Conservation (phyloP, 2,113 vertebrate genomes). For the Syrmaticus mikado region DNA sequence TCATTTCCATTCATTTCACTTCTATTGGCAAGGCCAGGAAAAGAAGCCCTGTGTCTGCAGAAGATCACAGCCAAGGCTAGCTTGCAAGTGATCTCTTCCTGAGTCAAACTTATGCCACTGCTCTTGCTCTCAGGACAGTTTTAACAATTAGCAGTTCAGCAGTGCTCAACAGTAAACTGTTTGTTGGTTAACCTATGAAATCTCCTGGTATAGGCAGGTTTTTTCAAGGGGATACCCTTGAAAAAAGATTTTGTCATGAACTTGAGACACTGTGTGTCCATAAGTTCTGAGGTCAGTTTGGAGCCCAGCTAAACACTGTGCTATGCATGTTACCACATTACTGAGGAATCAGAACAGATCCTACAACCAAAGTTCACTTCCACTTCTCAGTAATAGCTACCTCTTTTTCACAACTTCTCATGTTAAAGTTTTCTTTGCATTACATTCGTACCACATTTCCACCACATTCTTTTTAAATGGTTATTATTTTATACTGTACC, state of each 20-base stretch:
- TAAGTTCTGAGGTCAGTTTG: background rate
- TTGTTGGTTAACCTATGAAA: background rate
- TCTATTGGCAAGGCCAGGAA: background rate
- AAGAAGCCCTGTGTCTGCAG: background rate
- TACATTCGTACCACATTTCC: constrained; percentile 58
- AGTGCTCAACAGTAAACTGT: background rate
- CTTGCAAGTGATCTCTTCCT: background rate
- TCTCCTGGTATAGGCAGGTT: accelerated
- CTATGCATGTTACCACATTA: background rate
- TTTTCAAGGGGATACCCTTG: background rate
- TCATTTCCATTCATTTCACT: background rate
- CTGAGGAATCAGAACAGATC: background rate
- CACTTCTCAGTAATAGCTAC: constrained; percentile 28
- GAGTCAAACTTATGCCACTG: background rate
- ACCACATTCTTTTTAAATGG: constrained; percentile 51
- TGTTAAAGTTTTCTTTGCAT: constrained; percentile 45
- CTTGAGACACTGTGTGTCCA: background rate
- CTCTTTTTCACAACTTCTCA: constrained; percentile 60
- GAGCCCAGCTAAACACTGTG: background rate
- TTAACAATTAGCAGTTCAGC: background rate
- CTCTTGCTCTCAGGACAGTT: background rate
- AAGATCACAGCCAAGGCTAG: background rate
- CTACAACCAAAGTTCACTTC: background rate
- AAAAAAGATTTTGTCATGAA: background rate
- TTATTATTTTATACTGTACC: constrained; percentile 54